Evolutionary conservation across 2,888 invertebrate genomes (phyloP).

Genomic region (Perdita meconis): DNA sequence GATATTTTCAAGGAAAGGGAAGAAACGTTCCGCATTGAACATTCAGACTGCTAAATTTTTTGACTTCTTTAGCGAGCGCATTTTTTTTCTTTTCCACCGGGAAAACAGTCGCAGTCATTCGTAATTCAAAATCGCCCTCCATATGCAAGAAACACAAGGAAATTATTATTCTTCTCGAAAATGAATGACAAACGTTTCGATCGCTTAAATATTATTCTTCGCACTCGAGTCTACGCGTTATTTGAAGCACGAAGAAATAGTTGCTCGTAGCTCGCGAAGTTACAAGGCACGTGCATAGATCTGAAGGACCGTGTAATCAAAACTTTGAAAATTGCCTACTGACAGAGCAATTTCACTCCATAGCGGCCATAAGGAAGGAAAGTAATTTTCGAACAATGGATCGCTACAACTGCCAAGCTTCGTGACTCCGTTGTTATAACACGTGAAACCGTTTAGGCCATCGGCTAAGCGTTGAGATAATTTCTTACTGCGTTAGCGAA

Average conservation of each 20-base stretch:
- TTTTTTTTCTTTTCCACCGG: no score
- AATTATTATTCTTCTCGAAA: no score
- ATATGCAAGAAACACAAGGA: background rate
- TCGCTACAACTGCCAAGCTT: conserved; percentile 15
- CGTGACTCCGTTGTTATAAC: background rate
- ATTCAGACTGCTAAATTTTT: background rate
- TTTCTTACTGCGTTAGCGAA: background rate
- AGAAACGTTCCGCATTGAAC: background rate
- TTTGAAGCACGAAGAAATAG: background rate
- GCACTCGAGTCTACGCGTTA: background rate
- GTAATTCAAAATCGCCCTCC: no score
- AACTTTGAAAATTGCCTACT: conserved; percentile 10
- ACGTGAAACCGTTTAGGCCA: background rate
- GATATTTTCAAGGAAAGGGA: conserved; percentile 6
- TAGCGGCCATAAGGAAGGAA: background rate
- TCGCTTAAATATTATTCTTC: conserved; percentile 9
- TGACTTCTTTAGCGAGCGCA: no score
- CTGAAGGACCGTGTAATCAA: background rate
- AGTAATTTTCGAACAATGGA: conserved; percentile 11
- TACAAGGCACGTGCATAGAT: background rate
- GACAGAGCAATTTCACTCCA: background rate
- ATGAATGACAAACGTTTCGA: background rate
- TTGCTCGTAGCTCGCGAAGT: background rate
- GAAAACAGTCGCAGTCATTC: no score
- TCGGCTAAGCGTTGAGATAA: conserved; percentile 1